Evolutionary conservation across 2,113 vertebrate genomes (phyloP).

Genomic region (Oenanthe melanoleuca): DNA sequence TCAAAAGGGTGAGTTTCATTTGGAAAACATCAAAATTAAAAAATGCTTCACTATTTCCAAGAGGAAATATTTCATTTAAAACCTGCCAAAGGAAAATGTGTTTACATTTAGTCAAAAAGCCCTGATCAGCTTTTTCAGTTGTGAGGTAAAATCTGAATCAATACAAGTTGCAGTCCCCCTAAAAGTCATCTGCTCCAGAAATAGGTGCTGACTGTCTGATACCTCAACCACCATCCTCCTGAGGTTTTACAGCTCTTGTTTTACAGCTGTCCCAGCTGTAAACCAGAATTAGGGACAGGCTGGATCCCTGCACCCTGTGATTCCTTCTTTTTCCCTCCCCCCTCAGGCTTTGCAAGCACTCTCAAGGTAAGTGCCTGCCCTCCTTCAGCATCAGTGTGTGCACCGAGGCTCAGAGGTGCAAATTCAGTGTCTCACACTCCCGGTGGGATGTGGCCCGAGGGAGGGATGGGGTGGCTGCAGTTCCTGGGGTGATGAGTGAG

Average conservation of each 20-base stretch:
- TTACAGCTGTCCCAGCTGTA: neutral
- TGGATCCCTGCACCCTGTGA: neutral
- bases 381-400: neutral
- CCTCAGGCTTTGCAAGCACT: neutral
- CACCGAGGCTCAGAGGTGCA: slow-evolving; percentile 1
- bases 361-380: neutral
- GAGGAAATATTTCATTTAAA: slow-evolving; percentile 20
- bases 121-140: neutral
- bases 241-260: neutral
- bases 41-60: neutral
- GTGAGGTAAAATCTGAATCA: neutral
- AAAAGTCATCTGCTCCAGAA: neutral
- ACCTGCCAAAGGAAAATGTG: neutral
- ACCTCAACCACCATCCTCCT: neutral
- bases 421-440: slow-evolving; percentile 51
- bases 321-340: neutral
- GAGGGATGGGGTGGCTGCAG: slow-evolving; percentile 17
- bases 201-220: neutral
- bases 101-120: neutral
- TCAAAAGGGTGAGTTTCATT: neutral
- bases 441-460: neutral
- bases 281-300: neutral
- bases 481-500: neutral
- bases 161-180: neutral
- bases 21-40: neutral